Base-by-base conservation (phyloP, 1,140 invertebrate species). In the Apis florea region DNA sequence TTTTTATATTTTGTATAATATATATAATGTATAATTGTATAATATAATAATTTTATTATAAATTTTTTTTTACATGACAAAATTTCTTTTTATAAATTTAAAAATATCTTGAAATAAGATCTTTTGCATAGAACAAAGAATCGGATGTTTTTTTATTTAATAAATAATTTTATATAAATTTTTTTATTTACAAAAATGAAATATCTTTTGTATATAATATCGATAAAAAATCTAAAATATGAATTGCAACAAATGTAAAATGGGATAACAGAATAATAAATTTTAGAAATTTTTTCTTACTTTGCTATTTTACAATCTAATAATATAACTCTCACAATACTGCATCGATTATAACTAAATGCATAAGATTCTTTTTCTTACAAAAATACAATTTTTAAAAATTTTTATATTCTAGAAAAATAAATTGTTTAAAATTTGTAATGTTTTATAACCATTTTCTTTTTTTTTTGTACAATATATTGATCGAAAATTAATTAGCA, bases 281-380 rank as follows among this genome's bases (percentile, higher is more conserved):
- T 13, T 40, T 49, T 49, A 47, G 11, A 11, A 61, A 21, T 26
- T 67, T 81, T 69, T 71, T 59, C 31, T 51, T 53, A 51, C 15
- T 53, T 78, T 40, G n/a, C 51, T 75, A 79, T 58, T 63, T 73
- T 71, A n/a, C 47, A 69, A 56, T 49, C 69, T 47, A 31, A 66
- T 61, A 64, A 79, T 13, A 4, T 19, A 64, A 40, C 3, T 79
- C 26, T 79, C 80, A 83, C 83, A 40, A 78, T 86, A 83, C 83
- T 88, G 79, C 84, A 90, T 90, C 69, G 86, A 89, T 89, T 89
- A 82, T 77, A 89, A 87, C 87, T 89, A 78, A 84, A 82, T 75
- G 63, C 64, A 74, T 59, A 59, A 66, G 64, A 1, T 13, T 61
- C 31, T 63, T 9, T 31, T 9, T 10, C 13, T 5, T 1, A 9